Conservation (phyloP, 2,888 invertebrate species). For the Cynaeus angustus region DNA sequence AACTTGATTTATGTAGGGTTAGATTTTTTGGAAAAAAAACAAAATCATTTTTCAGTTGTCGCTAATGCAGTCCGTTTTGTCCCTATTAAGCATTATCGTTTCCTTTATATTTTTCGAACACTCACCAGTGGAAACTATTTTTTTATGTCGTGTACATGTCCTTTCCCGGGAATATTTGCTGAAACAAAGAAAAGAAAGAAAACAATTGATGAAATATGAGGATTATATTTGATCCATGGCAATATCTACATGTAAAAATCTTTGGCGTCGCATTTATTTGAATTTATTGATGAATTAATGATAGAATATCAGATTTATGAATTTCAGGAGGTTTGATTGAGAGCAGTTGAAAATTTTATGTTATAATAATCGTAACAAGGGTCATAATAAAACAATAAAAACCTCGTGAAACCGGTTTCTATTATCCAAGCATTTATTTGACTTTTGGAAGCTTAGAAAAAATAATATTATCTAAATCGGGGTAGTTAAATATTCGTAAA, state of each 20-base stretch:
- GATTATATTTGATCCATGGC: constrained; percentile 24
- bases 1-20: constrained; percentile 1
- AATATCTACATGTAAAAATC: constrained; percentile 15
- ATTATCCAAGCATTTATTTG: not conserved
- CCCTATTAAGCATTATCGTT: too few species aligned
- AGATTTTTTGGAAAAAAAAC: constrained; percentile 15
- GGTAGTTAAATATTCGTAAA: constrained; percentile 9
- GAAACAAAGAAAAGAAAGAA: constrained; percentile 18
- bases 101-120: constrained; percentile 21
- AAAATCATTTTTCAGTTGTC: constrained; percentile 29
- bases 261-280: constrained; percentile 12
- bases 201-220: constrained; percentile 40
- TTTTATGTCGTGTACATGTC: constrained; percentile 29
- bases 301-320: not conserved
- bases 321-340: not conserved
- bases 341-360: not conserved
- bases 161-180: constrained; percentile 14
- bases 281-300: constrained; percentile 26
- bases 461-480: not conserved
- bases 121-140: constrained; percentile 23
- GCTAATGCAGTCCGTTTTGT: constrained; percentile 26
- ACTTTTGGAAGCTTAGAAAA: not conserved
- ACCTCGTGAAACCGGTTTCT: not conserved
- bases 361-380: not conserved
- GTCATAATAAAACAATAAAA: not conserved